Conservation (phyloP, 2,113 vertebrate species). For the Chloropsis hardwickii region DNA sequence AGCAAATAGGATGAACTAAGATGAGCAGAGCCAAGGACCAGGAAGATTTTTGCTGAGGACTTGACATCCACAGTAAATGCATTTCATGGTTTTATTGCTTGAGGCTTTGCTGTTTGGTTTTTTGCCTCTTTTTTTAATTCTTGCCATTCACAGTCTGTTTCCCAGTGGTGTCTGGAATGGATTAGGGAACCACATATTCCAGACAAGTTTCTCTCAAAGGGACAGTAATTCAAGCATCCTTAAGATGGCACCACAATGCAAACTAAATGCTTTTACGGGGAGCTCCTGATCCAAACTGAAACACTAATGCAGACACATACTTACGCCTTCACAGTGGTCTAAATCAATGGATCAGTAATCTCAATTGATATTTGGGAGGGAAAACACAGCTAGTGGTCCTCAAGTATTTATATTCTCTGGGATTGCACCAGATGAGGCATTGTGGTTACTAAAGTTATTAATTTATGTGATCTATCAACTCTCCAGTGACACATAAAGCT, state of each 20-base stretch:
- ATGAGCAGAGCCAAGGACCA: not conserved
- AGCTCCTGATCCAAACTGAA: not conserved
- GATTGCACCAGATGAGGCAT: not conserved
- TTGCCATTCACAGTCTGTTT: not conserved
- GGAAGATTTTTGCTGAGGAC: not conserved
- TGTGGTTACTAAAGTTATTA: not conserved
- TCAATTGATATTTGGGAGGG: not conserved
- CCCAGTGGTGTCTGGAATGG: not conserved
- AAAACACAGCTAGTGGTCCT: not conserved
- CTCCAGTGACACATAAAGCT: not conserved
- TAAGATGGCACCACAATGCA: conserved; percentile 47
- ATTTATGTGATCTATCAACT: not conserved
- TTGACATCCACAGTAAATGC: not conserved
- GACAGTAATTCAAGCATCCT: conserved; percentile 25
- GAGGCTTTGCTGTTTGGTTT: not conserved
- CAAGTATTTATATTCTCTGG: not conserved
- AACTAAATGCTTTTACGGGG: not conserved
- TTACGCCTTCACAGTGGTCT: not conserved
- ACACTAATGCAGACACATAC: not conserved
- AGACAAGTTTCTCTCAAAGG: not conserved
- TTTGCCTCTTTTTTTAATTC: not conserved
- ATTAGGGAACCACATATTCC: not conserved
- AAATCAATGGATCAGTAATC: not conserved
- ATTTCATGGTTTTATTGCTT: not conserved
- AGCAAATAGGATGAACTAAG: not conserved